phyloP scores from a whole-genome alignment of 35 echinoderm and acorn worm species.

The Strongylocentrotus purpuratus region DNA sequence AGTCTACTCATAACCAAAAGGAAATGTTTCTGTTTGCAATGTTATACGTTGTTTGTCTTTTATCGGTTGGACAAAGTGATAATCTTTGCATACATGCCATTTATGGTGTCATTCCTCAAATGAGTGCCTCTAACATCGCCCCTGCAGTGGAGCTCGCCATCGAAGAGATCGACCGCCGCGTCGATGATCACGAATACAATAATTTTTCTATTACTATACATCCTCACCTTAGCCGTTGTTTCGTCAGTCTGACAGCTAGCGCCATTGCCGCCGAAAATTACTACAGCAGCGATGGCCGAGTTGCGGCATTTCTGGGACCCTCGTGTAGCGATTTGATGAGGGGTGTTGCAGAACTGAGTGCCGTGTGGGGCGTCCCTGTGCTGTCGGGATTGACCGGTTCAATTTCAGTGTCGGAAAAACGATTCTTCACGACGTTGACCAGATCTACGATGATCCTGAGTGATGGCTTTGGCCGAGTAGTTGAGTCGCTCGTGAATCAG shows the following conservation, averaged over 20 bases:
- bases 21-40: background rate
- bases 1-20: background rate
- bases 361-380: background rate
- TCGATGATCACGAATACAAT: background rate
- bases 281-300: background rate
- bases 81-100: conserved; percentile 8
- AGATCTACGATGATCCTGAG: background rate
- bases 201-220: conserved; percentile 1
- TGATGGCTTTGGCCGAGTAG: background rate
- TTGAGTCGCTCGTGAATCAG: background rate
- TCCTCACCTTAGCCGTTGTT: background rate
- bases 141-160: conserved; percentile 23
- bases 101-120: conserved; percentile 36
- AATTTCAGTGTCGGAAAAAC: background rate
- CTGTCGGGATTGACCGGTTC: background rate
- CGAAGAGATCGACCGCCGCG: background rate
- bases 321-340: conserved; percentile 24
- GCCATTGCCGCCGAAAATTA: background rate
- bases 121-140: conserved; percentile 37
- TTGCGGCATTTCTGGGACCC: conserved; percentile 12
- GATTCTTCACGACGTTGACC: background rate
- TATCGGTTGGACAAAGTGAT: background rate
- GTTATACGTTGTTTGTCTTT: background rate
- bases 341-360: conserved; percentile 23
- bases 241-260: background rate